Conservation (phyloP, 2,888 invertebrate species). For the Drosophila kambysellisi region DNA sequence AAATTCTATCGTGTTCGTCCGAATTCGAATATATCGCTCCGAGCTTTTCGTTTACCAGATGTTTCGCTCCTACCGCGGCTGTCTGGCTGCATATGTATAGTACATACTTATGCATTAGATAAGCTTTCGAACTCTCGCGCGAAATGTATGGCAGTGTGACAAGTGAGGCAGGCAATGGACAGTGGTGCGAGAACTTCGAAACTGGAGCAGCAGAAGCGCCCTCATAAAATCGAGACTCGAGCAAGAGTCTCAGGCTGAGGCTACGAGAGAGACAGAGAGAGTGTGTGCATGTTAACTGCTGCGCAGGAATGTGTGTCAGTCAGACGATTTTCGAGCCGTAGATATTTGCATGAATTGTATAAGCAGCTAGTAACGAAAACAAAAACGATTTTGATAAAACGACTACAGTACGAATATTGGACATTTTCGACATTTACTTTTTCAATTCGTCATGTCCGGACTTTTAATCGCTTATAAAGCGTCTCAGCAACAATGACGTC, state of each 20-base stretch:
- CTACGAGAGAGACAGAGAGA: conserved; percentile 24
- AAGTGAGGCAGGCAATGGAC: conserved; percentile 72
- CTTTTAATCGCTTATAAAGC: conserved; percentile 64
- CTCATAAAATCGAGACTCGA: conserved; percentile 7
- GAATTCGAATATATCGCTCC: conserved; percentile 35
- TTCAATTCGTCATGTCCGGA: conserved; percentile 26
- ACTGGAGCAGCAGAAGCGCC: conserved; percentile 62
- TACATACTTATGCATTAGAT: conserved; percentile 26
- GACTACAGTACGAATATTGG: conserved; percentile 39
- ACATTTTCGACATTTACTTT: conserved; percentile 34
- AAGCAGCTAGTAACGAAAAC: conserved; percentile 58
- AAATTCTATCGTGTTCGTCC: conserved; percentile 49
- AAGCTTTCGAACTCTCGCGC: conserved; percentile 69
- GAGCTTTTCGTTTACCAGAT: conserved; percentile 65
- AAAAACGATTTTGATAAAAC: conserved; percentile 55
- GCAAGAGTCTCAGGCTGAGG: not conserved
- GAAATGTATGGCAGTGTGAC: conserved; percentile 82
- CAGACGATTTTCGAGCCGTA: conserved; percentile 47
- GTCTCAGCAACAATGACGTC: conserved; percentile 58
- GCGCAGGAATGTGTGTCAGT: conserved; percentile 71
- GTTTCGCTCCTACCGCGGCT: conserved; percentile 46
- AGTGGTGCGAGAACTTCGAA: conserved; percentile 71
- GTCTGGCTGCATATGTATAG: conserved; percentile 11
- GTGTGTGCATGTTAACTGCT: conserved; percentile 27
- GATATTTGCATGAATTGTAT: conserved; percentile 69